Conservation (phyloP, 2,797 vertebrate genomes). For the Sparus aurata region DNA sequence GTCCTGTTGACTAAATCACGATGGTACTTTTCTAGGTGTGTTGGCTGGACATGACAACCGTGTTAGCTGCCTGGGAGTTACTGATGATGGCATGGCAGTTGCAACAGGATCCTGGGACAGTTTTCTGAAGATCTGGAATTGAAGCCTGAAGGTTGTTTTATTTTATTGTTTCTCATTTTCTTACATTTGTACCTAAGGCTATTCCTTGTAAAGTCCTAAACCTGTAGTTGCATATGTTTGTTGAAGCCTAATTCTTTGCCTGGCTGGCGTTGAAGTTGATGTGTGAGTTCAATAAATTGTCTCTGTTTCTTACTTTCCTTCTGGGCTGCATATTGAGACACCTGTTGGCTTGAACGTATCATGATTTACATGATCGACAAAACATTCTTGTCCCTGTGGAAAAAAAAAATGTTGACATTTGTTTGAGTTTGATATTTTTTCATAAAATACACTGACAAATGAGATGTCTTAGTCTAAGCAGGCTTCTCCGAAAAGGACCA, state of each 20-base stretch:
- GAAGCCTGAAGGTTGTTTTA: slow-evolving; percentile 87
- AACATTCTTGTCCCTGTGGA: slow-evolving; percentile 11
- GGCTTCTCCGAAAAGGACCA: not conserved
- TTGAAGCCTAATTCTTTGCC: slow-evolving; percentile 25
- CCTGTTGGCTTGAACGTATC: slow-evolving; percentile 27
- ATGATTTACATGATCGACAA: not conserved
- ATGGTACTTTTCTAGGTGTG: slow-evolving; percentile 87
- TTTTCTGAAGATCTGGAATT: slow-evolving; percentile 99
- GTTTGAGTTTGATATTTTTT: not conserved
- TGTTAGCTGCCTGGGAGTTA: slow-evolving; percentile 99
- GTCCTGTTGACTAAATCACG: not conserved
- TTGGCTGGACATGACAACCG: slow-evolving; percentile 99
- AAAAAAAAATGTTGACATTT: not conserved
- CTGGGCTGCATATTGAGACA: slow-evolving; percentile 18
- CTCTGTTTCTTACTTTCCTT: slow-evolving; percentile 10
- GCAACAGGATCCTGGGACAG: slow-evolving; percentile 99
- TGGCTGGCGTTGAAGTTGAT: slow-evolving; percentile 21
- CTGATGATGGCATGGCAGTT: slow-evolving; percentile 99
- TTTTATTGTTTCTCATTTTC: slow-evolving; percentile 30
- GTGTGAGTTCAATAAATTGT: slow-evolving; percentile 31
- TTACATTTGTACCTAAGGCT: slow-evolving; percentile 36
- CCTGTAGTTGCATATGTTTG: slow-evolving; percentile 22
- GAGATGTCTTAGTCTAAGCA: not conserved
- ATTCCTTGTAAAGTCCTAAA: slow-evolving; percentile 26
- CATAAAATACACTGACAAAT: not conserved